These are phyloP conservation scores for Chiloscyllium punctatum DNA, from an alignment of 2,797 vertebrate species.

Conservation along the genomic window DNA sequence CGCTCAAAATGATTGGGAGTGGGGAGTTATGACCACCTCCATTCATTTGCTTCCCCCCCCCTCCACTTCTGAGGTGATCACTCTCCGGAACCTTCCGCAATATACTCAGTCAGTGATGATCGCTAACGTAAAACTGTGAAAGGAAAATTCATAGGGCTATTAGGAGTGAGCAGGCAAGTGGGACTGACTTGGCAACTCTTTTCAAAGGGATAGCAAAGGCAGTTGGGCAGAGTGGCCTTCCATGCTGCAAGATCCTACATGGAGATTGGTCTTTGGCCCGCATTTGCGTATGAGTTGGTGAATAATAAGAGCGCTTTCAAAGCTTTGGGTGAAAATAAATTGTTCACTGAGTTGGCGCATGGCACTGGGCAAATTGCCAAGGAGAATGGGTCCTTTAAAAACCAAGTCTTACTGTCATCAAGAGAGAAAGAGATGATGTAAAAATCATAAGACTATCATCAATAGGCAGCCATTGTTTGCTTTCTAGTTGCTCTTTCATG, in stretches of 20 bases:
- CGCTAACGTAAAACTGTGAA: not conserved
- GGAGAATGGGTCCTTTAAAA: not conserved
- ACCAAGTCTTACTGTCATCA: not conserved
- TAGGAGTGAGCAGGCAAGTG: not conserved
- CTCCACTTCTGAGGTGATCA: not conserved
- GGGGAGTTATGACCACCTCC: not conserved
- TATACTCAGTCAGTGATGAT: not conserved
- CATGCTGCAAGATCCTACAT: not conserved
- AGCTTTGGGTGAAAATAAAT: not conserved
- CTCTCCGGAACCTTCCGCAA: too few relatives aligned
- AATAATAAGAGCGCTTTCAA: not conserved
- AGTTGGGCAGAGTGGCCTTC: not conserved
- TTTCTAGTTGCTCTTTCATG: slow-evolving; percentile 7
- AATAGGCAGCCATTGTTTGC: slow-evolving; percentile 14
- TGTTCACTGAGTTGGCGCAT: not conserved
- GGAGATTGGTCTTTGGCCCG: not conserved
- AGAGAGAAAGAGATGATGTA: not conserved
- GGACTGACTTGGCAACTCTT: not conserved
- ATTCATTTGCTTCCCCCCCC: too few relatives aligned
- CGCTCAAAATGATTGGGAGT: not conserved
- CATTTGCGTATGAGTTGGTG: not conserved
- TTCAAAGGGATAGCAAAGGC: not conserved
- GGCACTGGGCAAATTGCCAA: not conserved
- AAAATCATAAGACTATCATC: slow-evolving; percentile 16
- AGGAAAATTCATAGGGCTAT: not conserved